Evolutionary conservation across 2,113 vertebrate genomes (phyloP).

Genomic region (Serinus canaria): DNA sequence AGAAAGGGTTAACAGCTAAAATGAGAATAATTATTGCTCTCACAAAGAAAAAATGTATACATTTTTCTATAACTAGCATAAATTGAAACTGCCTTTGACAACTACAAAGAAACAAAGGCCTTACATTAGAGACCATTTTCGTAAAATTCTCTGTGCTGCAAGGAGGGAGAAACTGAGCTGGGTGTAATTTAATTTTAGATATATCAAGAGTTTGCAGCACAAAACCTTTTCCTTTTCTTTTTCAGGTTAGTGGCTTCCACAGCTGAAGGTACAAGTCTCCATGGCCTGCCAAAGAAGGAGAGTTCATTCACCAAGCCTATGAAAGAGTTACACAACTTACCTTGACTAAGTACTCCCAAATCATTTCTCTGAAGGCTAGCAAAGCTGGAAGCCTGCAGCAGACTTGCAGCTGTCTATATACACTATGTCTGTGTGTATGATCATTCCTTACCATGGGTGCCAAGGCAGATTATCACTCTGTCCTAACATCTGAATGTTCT

Average conservation of each 20-base stretch:
- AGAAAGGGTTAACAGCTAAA: background rate
- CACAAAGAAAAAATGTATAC: background rate
- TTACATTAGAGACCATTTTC: background rate
- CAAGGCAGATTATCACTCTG: background rate
- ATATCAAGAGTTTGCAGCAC: background rate
- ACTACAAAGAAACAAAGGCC: background rate
- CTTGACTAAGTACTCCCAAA: background rate
- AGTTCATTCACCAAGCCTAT: background rate
- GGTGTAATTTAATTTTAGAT: background rate
- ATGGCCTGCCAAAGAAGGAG: background rate
- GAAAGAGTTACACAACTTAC: background rate
- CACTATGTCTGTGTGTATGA: fast-evolving
- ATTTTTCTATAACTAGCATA: background rate
- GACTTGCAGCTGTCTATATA: background rate
- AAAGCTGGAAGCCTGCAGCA: background rate
- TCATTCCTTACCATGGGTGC: background rate
- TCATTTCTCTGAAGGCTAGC: background rate
- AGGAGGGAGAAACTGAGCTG: fast-evolving
- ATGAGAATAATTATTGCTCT: background rate
- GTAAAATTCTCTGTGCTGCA: background rate
- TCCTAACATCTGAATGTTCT: background rate
- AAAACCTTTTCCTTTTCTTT: background rate
- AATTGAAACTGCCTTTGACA: background rate
- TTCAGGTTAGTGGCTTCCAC: background rate
- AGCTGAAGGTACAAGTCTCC: background rate